phyloP scores from a whole-genome alignment of 2,797 vertebrate genomes.

The Cossypha niveicapilla region DNA sequence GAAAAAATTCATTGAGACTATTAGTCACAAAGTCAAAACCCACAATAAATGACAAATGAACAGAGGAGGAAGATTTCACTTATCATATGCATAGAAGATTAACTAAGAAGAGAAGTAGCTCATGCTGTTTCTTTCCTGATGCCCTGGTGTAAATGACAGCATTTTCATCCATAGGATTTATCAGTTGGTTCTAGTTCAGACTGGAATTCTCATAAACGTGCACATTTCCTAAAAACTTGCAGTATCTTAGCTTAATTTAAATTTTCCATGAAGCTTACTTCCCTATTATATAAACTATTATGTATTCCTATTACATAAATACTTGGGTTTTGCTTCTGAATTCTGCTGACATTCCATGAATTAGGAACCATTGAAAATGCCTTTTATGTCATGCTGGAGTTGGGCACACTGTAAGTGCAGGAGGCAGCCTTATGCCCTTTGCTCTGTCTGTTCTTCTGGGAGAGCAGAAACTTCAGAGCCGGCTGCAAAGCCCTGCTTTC shows the following conservation, averaged over 20 bases:
- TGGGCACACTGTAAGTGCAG: not conserved
- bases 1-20: not conserved
- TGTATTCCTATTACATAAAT: not conserved
- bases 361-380: not conserved
- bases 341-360: not conserved
- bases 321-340: not conserved
- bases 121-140: not conserved
- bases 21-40: not conserved
- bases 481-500: not conserved
- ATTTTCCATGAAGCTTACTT: not conserved
- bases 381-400: not conserved
- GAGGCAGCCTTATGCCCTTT: rapidly evolving
- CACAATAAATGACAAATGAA: not conserved
- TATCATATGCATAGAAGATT: not conserved
- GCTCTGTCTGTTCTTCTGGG: not conserved
- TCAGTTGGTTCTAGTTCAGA: not conserved
- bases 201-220: not conserved
- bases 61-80: not conserved
- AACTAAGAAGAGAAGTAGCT: not conserved
- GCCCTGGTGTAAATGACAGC: not conserved
- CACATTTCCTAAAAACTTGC: not conserved
- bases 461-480: not conserved
- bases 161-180: not conserved
- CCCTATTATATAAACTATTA: not conserved
- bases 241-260: not conserved